A percentile compares a stretch with the other conserved stretches of the same genome.
phyloP scores from a whole-genome alignment of 2,888 invertebrate genomes.

The Idaea aversata region DNA sequence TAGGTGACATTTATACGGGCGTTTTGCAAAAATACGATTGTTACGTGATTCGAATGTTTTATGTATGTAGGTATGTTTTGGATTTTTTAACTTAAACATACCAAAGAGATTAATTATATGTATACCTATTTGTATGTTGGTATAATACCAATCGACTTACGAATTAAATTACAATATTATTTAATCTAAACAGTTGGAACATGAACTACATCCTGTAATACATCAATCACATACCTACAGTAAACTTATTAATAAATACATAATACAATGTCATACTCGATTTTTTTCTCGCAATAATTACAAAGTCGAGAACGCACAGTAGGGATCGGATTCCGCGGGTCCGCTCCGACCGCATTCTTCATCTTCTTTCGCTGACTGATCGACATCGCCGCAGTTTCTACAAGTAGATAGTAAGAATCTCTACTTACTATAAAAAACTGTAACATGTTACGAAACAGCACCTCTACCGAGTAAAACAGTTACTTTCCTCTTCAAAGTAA shows the following conservation, averaged over 20 bases:
- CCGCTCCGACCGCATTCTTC: constrained; percentile 52
- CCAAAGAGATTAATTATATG: too few species aligned
- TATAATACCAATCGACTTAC: too few species aligned
- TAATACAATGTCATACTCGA: constrained; percentile 9
- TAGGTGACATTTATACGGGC: constrained; percentile 4
- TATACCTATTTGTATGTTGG: too few species aligned
- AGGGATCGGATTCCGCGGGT: constrained; percentile 37
- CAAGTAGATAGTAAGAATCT: constrained; percentile 24
- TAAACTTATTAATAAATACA: constrained; percentile 16
- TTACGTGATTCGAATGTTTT: neutral
- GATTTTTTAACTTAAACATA: neutral
- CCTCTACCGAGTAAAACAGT: neutral
- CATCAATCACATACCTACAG: neutral
- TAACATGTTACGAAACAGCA: constrained; percentile 39
- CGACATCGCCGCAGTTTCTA: constrained; percentile 47
- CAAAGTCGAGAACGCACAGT: constrained; percentile 36
- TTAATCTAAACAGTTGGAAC: neutral
- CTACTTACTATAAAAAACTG: constrained; percentile 43
- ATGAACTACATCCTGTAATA: neutral
- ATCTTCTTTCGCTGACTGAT: constrained; percentile 46
- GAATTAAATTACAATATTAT: too few species aligned
- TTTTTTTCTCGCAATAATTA: constrained; percentile 13
- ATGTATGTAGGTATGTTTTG: neutral
- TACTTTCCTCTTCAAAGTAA: neutral
- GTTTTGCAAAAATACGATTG: neutral